Evolutionary conservation across 2,113 vertebrate genomes (phyloP), one percentile per base, ranked within the genome.

Genomic region (Mormoops blainvillei): DNA sequence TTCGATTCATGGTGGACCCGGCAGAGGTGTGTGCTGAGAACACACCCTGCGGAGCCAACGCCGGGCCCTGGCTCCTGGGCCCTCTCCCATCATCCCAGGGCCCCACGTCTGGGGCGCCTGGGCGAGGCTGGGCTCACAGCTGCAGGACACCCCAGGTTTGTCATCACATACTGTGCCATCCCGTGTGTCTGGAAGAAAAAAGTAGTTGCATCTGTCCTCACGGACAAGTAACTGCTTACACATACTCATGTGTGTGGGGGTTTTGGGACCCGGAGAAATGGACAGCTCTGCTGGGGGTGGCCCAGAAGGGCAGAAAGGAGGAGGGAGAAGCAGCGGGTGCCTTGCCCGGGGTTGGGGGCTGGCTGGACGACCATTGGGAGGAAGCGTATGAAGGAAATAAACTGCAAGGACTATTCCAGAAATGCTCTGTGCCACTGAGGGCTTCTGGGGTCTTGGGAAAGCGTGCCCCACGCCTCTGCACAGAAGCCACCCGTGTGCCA

Each of bases 71-170:
- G 61, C 45, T 50, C n/a, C 45, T 63, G 22, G 52, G 65, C 19
- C 61, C 52, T n/a, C n/a, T n/a, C n/a, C n/a, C n/a, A n/a, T 38
- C 73, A 33, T n/a, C 24, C 1, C 1, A 0, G 5, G 24, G 38
- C 13, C 24, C 18, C 31, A 11, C 7, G 0, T 61, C 48, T 45
- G 63, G 20, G 3, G 19, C 26, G 8, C 36, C 38, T n/a, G 85
- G 38, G 48, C 38, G 61, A 50, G 14, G 41, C 33, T 63, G 16
- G 41, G 50, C 50, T 71, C n/a, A n/a, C 36, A 13, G 6, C 5
- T 19, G 33, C 18, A 22, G 28, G 28, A 41, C 2, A 13, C 16
- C 76, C 67, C 0, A 0, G 14, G 43, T 48, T 41, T 0, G 0
- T 45, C 28, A 28, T 10, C 31, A 52, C 43, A 50, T 61, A 28